Percentiles rank a stretch among this genome's conserved stretches.
Evolutionary conservation across 2,113 vertebrate species (phyloP).

Genomic region (Oncorhynchus gorbuscha): DNA sequence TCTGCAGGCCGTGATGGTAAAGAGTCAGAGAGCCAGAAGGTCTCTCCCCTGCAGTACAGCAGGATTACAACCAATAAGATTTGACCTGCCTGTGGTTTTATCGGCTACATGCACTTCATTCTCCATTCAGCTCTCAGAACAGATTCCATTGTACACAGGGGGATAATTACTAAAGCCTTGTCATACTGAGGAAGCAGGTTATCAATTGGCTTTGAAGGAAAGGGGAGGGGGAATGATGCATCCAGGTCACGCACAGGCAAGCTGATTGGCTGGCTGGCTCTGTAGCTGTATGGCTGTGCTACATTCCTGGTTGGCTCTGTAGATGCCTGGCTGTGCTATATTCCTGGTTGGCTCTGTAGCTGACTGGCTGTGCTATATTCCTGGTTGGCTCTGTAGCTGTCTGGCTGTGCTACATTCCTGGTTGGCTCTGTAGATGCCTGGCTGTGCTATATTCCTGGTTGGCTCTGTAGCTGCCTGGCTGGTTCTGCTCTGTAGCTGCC

Average conservation of each 20-base stretch:
- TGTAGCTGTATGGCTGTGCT: too few relatives aligned
- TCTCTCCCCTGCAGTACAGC: slow-evolving; percentile 25
- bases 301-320: too few relatives aligned
- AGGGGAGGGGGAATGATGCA: not conserved
- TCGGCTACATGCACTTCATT: slow-evolving; percentile 42
- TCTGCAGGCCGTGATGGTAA: not conserved
- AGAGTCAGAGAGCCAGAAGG: slow-evolving; percentile 32
- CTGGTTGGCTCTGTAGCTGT: too few relatives aligned
- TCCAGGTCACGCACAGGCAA: slow-evolving; percentile 24
- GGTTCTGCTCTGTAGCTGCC: too few relatives aligned
- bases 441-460: too few relatives aligned
- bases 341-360: too few relatives aligned
- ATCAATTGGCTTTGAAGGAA: slow-evolving; percentile 4
- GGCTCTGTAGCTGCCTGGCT: too few relatives aligned
- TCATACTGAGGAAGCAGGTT: slow-evolving; percentile 40
- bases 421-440: too few relatives aligned
- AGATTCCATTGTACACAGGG: slow-evolving; percentile 54
- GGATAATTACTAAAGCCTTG: slow-evolving; percentile 50
- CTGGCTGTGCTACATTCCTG: too few relatives aligned
- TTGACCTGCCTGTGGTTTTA: slow-evolving; percentile 48
- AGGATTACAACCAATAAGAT: slow-evolving; percentile 47
- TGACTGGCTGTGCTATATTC: too few relatives aligned
- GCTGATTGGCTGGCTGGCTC: too few relatives aligned
- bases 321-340: too few relatives aligned
- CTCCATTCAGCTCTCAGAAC: slow-evolving; percentile 55